Conservation (phyloP, 2,113 vertebrate genomes). For the Setophaga coronata region DNA sequence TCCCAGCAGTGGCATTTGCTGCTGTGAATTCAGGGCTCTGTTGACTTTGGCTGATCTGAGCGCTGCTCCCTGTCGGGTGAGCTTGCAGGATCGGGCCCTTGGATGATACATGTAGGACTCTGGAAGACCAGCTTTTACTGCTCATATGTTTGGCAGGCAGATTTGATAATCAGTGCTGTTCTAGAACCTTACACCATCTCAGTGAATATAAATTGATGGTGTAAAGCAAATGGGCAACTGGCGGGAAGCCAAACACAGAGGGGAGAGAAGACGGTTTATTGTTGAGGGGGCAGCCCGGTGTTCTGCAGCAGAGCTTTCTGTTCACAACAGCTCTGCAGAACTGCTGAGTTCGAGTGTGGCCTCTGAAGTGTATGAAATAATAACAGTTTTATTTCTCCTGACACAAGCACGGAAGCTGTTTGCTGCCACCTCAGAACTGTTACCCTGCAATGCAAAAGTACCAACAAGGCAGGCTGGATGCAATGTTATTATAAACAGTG, state of each 20-base stretch:
- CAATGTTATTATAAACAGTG: conserved; percentile 74
- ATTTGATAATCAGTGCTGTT: conserved; percentile 84
- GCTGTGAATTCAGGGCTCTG: background rate
- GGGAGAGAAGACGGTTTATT: conserved; percentile 83
- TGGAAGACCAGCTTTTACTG: conserved; percentile 77
- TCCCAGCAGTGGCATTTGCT: background rate
- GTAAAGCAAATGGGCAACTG: conserved; percentile 89
- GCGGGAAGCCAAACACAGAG: conserved; percentile 79
- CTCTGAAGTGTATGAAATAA: conserved; percentile 84
- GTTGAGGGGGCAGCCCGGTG: conserved; percentile 81
- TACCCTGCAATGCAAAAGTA: conserved; percentile 73
- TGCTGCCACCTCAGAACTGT: conserved; percentile 72
- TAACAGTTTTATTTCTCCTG: conserved; percentile 85
- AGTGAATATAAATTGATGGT: conserved; percentile 93
- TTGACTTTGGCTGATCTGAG: background rate
- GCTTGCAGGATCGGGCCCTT: conserved; percentile 25
- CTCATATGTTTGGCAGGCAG: conserved; percentile 85
- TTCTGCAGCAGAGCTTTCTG: conserved; percentile 80
- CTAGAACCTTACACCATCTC: conserved; percentile 89
- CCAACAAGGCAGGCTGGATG: conserved; percentile 72
- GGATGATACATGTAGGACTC: conserved; percentile 75
- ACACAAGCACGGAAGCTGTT: conserved; percentile 70
- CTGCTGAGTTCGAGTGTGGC: conserved; percentile 76
- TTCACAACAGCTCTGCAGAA: conserved; percentile 77
- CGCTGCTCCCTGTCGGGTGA: background rate